Percentiles rank a stretch among this genome's conserved stretches.
These are phyloP conservation scores for Sycophila texana DNA, from an alignment of 2,888 invertebrate species.

Conservation along the genomic window DNA sequence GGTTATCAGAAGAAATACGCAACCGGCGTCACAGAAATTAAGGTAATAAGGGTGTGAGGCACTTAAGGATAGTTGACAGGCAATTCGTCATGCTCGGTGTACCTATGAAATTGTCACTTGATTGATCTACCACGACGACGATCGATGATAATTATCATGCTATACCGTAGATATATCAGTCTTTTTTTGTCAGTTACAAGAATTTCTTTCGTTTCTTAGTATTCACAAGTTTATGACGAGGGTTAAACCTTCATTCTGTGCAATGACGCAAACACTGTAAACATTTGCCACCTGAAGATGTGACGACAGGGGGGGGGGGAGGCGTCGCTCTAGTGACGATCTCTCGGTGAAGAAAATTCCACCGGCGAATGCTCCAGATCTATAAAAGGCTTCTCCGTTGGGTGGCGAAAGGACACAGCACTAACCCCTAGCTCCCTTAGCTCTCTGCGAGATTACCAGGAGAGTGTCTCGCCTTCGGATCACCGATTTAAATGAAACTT, in stretches of 20 bases:
- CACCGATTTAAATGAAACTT: no score
- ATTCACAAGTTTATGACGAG: conserved; percentile 25
- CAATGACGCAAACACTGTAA: no score
- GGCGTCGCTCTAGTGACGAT: no score
- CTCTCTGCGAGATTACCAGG: no score
- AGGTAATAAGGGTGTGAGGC: conserved; percentile 57
- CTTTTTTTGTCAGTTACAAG: neutral
- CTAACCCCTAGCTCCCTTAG: no score
- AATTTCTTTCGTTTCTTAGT: conserved; percentile 7
- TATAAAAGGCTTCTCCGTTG: no score
- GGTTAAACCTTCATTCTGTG: neutral
- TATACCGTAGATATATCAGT: neutral
- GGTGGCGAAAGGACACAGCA: no score
- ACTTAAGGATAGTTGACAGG: conserved; percentile 57
- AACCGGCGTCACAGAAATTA: conserved; percentile 52
- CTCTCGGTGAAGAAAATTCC: no score
- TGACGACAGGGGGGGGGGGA: no score
- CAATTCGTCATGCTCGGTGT: conserved; percentile 59
- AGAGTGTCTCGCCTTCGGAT: no score
- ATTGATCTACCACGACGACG: conserved; percentile 31
- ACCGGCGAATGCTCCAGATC: no score
- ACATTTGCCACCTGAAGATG: no score
- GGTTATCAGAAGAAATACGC: neutral
- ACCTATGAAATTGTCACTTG: conserved; percentile 29
- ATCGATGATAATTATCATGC: conserved; percentile 44